Percentiles rank a stretch among this genome's conserved stretches.
phyloP scores from a whole-genome alignment of 2,888 invertebrate species.

The Isotomurus palustris region DNA sequence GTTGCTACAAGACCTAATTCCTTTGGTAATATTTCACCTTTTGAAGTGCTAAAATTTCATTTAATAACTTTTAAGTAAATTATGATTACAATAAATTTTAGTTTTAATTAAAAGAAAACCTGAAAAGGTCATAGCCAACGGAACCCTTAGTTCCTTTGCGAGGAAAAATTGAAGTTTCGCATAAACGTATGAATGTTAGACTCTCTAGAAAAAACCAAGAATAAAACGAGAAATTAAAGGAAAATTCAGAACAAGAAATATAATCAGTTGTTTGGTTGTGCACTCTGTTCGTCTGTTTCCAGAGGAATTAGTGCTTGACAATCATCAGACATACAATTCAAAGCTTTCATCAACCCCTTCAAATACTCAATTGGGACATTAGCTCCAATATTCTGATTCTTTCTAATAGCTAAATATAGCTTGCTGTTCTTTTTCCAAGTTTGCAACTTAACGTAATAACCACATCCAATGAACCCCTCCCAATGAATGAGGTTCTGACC shows the following conservation, averaged over 20 bases:
- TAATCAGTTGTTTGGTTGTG: too few species aligned
- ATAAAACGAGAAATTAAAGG: too few species aligned
- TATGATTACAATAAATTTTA: neutral
- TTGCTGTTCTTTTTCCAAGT: constrained; percentile 2
- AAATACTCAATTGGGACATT: too few species aligned
- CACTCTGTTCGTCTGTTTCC: too few species aligned
- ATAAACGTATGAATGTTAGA: too few species aligned
- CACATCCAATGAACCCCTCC: neutral
- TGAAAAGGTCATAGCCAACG: neutral
- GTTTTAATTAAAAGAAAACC: neutral
- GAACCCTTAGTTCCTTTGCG: too few species aligned
- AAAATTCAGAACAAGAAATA: neutral
- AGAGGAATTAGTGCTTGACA: too few species aligned
- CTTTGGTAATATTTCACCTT: neutral
- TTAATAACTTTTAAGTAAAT: neutral
- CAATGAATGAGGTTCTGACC: neutral
- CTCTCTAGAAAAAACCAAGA: too few species aligned
- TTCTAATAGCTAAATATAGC: neutral
- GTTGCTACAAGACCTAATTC: neutral
- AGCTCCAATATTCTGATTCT: too few species aligned
- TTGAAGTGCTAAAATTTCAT: neutral
- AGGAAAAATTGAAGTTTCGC: too few species aligned
- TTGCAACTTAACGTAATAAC: neutral
- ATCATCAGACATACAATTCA: neutral
- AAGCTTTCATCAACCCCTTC: too few species aligned